Percentiles rank a stretch among this genome's conserved stretches.
Evolutionary conservation across 2,888 invertebrate species (phyloP).

Genomic region (Julus scandinavius): DNA sequence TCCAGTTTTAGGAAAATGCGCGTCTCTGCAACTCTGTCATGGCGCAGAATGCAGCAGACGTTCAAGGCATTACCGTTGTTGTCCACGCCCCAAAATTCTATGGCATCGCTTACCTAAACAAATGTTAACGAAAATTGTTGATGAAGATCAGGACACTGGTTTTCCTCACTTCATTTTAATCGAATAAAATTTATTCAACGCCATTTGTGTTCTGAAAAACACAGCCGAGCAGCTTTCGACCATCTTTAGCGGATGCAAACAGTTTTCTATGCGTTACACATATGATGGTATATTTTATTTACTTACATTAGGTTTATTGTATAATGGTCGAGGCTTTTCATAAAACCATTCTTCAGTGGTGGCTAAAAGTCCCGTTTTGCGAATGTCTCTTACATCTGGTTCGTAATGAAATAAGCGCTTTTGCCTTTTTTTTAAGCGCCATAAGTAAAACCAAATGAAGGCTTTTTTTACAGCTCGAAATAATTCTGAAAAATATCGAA

Average conservation of each 20-base stretch:
- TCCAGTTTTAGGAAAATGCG: slow-evolving; percentile 68
- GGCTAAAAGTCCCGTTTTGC: not conserved
- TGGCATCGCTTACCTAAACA: slow-evolving; percentile 67
- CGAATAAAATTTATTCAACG: not conserved
- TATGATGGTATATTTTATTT: not conserved
- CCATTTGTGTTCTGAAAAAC: not conserved
- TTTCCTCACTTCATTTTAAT: not conserved
- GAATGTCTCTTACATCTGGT: not conserved
- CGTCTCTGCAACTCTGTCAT: slow-evolving; percentile 70
- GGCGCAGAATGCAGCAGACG: slow-evolving; percentile 70
- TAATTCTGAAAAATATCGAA: not conserved
- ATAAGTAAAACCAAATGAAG: not conserved
- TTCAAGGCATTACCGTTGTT: slow-evolving; percentile 71
- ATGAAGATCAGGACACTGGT: too few species aligned
- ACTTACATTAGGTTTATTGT: slow-evolving; percentile 52
- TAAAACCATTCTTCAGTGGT: slow-evolving; percentile 22
- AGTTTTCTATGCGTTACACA: too few species aligned
- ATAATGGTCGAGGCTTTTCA: slow-evolving; percentile 54
- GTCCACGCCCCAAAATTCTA: slow-evolving; percentile 70
- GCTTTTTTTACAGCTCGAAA: slow-evolving; percentile 19
- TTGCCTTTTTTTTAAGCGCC: not conserved
- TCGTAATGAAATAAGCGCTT: not conserved
- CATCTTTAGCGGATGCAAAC: too few species aligned
- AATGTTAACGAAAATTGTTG: not conserved
- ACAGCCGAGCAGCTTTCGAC: not conserved